These are phyloP conservation scores for Parnassius apollo DNA, from an alignment of 2,888 invertebrate genomes.

Conservation along the genomic window DNA sequence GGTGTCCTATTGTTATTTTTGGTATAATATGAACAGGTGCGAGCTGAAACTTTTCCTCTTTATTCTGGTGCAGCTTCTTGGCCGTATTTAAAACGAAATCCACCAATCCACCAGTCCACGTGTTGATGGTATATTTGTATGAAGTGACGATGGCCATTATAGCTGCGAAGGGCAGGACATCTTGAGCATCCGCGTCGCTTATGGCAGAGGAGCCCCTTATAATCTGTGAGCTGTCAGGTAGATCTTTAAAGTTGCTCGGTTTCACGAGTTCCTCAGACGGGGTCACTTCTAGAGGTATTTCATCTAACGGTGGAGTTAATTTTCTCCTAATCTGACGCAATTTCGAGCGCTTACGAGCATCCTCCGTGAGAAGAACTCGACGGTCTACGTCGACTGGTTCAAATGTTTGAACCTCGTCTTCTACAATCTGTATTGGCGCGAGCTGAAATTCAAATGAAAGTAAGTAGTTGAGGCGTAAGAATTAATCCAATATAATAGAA, in stretches of 20 bases:
- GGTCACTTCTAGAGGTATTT: constrained; percentile 44
- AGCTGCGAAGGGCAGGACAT: constrained; percentile 77
- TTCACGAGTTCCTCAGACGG: constrained; percentile 77
- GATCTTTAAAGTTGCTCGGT: constrained; percentile 78
- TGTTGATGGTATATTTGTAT: constrained; percentile 79
- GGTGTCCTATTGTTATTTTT: constrained; percentile 81
- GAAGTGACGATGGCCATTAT: constrained; percentile 83
- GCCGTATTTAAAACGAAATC: constrained; percentile 80
- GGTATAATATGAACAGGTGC: constrained; percentile 82
- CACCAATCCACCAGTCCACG: constrained; percentile 83
- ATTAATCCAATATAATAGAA: too few species aligned
- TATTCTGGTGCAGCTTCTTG: constrained; percentile 62
- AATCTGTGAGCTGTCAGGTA: constrained; percentile 83
- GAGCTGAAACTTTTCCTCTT: constrained; percentile 63
- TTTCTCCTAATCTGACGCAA: constrained; percentile 63
- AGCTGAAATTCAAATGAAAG: constrained; percentile 38
- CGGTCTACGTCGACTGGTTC: constrained; percentile 57
- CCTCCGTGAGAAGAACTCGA: constrained; percentile 60
- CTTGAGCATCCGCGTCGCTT: constrained; percentile 43
- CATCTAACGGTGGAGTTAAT: constrained; percentile 59
- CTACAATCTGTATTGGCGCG: constrained; percentile 47
- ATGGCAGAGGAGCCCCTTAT: constrained; percentile 76
- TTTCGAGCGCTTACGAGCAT: constrained; percentile 60
- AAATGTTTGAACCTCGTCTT: constrained; percentile 58
- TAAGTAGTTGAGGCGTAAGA: too few species aligned